phyloP scores from a whole-genome alignment of 35 echinoderm and acorn worm species.

The Lytechinus variegatus region DNA sequence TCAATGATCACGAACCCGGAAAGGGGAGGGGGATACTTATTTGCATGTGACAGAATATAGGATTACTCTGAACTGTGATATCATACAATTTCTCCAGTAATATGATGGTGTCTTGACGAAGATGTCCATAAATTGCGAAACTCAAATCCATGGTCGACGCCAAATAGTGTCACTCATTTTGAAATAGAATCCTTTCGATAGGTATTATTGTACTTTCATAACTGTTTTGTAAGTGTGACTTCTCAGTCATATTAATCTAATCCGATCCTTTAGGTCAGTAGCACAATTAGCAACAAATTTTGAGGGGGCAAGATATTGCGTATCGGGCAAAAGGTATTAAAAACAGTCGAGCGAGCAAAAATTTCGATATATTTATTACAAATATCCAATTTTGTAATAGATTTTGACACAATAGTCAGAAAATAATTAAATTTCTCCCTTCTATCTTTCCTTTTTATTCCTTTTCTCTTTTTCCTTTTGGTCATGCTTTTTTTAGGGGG shows the following conservation, averaged over 20 bases:
- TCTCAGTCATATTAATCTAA: neutral
- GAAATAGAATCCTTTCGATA: neutral
- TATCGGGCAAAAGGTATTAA: too few relatives aligned
- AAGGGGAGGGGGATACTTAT: neutral
- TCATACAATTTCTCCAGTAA: neutral
- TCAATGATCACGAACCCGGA: neutral
- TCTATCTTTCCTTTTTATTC: too few relatives aligned
- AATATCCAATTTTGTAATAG: too few relatives aligned
- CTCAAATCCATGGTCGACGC: neutral
- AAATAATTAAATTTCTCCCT: too few relatives aligned
- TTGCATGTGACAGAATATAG: neutral
- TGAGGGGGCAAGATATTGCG: too few relatives aligned
- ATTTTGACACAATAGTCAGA: too few relatives aligned
- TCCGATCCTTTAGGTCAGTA: too few relatives aligned
- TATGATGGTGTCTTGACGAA: neutral
- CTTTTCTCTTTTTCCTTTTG: too few relatives aligned
- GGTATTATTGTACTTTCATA: neutral
- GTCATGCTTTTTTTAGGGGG: too few relatives aligned
- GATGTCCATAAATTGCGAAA: neutral
- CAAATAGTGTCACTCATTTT: neutral
- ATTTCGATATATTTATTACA: too few relatives aligned
- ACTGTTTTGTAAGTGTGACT: neutral
- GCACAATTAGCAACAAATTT: too few relatives aligned
- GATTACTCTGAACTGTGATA: neutral
- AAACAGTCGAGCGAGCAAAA: too few relatives aligned